Evolutionary conservation across 2,797 vertebrate species (phyloP).

Genomic region (Mastacembelus armatus): DNA sequence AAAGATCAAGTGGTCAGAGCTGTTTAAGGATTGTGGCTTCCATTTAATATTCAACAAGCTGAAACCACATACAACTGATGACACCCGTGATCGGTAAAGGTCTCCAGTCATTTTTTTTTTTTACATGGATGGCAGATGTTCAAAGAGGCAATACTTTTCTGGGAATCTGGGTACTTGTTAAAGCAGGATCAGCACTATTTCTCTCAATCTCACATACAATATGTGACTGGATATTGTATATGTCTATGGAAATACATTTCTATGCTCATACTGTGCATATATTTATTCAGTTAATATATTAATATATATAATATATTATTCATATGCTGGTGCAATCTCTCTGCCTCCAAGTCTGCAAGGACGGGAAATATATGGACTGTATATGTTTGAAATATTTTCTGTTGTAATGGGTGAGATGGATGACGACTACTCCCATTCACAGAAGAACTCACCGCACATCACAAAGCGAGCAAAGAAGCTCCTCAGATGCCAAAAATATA

Average conservation of each 20-base stretch:
- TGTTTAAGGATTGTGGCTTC: not conserved
- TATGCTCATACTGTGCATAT: not conserved
- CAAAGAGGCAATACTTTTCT: not conserved
- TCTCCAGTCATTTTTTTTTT: not conserved
- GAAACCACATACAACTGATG: not conserved
- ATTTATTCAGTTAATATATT: not conserved
- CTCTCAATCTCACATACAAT: not conserved
- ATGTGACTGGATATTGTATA: not conserved
- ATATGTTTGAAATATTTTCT: not conserved
- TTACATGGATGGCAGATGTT: not conserved
- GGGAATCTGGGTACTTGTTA: conserved; percentile 1
- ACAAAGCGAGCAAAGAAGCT: no score
- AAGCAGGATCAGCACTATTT: not conserved
- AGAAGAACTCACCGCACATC: no score
- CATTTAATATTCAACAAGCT: not conserved
- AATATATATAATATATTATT: no score
- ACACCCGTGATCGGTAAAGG: not conserved
- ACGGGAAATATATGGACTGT: not conserved
- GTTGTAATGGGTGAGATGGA: no score
- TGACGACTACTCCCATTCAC: no score
- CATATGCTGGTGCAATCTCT: not conserved
- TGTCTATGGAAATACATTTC: no score
- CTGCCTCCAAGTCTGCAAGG: not conserved
- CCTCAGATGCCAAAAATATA: no score
- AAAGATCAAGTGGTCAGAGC: no score